Base-by-base conservation (phyloP, 2,797 vertebrate species). In the Pseudotriccus pelzelni region DNA sequence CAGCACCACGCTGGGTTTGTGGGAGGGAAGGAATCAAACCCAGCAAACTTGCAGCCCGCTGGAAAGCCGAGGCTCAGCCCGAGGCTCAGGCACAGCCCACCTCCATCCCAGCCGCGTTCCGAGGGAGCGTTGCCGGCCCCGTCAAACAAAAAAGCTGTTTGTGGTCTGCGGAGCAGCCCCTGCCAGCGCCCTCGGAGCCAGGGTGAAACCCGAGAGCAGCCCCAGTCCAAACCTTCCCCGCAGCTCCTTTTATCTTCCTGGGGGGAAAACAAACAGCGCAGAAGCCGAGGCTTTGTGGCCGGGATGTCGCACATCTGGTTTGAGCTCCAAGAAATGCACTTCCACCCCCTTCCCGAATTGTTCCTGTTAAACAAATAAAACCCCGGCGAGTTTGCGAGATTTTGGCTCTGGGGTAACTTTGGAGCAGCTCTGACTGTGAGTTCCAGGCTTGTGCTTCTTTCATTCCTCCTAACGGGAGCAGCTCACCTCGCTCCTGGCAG, bases 291-390 rank as follows among this genome's bases (percentile, higher is more conserved):
- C 87, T 91, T 47, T 78, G 82, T 58, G 93, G 41, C 68, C 10
- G 12, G 46, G 76, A 87, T 66, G 79, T 58, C 36, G 53, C 89
- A 91, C 95, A 95, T 95, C 94, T 95, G 96, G 91, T 91, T 94
- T 94, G 19, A 75, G 85, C 85, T 94, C 89, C 82, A 22, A 73
- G 73, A 92, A 88, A 41, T 21, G 49, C 28, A 28, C 64, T 75
- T 68, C 93, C 75, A 63, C 67, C 87, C 89, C 72, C 75, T 79
- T 68, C 87, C 44, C 9, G 5, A 84, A 76, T 17, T 44, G 55
- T 79, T 93, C 53, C 39, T 43, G 81, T 87, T 91, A 87, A 86
- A 70, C 73, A 92, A 94, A 96, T 79, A 78, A 91, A 95, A 85
- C 41, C 73, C 53, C 0, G 1, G 73, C 1, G 4, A 50, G 52